Conservation (phyloP, 2,797 vertebrate species). For the Fratercula arctica region DNA sequence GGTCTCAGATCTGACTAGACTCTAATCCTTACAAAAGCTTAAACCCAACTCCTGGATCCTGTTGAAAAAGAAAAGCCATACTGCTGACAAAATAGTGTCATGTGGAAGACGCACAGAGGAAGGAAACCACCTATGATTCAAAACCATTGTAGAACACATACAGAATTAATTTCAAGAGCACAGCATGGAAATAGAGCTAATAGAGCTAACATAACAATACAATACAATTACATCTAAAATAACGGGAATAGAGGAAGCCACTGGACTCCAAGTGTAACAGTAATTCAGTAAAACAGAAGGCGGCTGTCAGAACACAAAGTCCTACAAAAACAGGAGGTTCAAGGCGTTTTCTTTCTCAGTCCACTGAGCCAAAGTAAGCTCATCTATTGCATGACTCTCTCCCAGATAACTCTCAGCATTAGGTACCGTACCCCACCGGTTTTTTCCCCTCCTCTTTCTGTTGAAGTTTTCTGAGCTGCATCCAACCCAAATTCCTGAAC, state of each 20-base stretch:
- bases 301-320: background rate
- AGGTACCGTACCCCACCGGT: accelerated
- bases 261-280: background rate
- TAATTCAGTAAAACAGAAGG: background rate
- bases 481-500: background rate
- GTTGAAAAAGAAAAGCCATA: background rate
- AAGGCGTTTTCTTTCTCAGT: background rate
- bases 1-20: background rate
- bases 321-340: accelerated
- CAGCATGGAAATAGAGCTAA: background rate
- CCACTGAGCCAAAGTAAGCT: background rate
- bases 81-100: background rate
- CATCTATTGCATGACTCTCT: background rate
- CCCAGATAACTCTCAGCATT: background rate
- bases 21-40: background rate
- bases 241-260: background rate
- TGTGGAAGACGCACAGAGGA: background rate
- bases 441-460: background rate
- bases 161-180: background rate
- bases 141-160: background rate
- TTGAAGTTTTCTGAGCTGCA: background rate
- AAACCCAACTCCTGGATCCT: background rate
- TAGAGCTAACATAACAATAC: background rate
- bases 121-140: background rate
- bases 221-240: background rate